phyloP scores from a whole-genome alignment of 2,888 invertebrate species.

The Brenthis ino region DNA sequence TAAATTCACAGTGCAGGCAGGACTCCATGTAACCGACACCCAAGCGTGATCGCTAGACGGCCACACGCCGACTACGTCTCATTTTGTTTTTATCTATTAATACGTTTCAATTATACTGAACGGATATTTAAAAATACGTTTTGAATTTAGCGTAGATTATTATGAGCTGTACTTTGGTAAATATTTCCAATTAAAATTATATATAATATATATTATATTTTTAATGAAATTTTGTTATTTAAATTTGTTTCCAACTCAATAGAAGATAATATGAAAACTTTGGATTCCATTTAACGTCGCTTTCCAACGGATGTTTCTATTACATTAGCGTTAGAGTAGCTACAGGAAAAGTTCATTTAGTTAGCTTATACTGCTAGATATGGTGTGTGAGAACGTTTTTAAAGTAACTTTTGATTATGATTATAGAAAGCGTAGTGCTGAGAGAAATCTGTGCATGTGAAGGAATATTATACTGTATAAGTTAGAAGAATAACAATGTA shows the following conservation, averaged over 20 bases:
- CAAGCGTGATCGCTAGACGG: constrained; percentile 41
- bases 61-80: constrained; percentile 42
- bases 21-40: constrained; percentile 34
- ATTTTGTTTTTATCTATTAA: constrained; percentile 47
- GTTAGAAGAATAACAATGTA: no score
- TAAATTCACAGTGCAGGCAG: constrained; percentile 13
- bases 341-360: constrained; percentile 21
- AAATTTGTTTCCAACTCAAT: background rate
- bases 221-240: background rate
- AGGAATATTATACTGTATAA: constrained; percentile 2
- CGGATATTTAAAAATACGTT: constrained; percentile 8
- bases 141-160: background rate
- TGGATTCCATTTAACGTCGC: constrained; percentile 4
- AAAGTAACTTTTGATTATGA: constrained; percentile 18
- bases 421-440: constrained; percentile 5
- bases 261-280: constrained; percentile 8
- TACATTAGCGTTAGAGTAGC: constrained; percentile 21
- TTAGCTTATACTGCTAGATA: constrained; percentile 5
- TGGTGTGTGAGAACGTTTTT: constrained; percentile 13
- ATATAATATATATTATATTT: background rate
- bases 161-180: no score
- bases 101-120: constrained; percentile 32
- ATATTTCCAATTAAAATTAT: background rate
- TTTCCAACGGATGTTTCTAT: constrained; percentile 14
- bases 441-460: background rate